Base-by-base conservation (phyloP, 2,888 invertebrate genomes). In the Ophion ellenae region DNA sequence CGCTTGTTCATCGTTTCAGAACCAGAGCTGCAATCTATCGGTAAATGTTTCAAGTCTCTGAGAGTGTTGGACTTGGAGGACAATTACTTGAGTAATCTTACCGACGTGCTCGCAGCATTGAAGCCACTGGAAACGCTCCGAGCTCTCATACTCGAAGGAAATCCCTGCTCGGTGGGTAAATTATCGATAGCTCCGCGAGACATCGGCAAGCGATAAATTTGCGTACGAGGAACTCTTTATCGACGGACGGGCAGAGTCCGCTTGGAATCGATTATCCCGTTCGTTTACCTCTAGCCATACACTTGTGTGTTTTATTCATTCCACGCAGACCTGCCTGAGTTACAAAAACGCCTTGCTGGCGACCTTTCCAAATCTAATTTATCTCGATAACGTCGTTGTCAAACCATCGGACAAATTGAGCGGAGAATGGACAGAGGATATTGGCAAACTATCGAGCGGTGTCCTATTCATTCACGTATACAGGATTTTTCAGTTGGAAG, bases 81-180 rank as follows among this genome's bases (percentile, higher is more conserved):
- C 88, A 96, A 96, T 94, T 95, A 96, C 95, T 95, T 96, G 95
- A 95, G 92, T 92, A 89, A 94, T 87, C 90, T 96, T 57, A 90
- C 94, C n/a, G 89, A 90, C 10, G 91, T 95, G 94, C 90, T 96
- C 87, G 90, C 93, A 84, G 91, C 92, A 14, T 81, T 96, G 57
- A 89, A 88, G 4, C 78, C 67, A 5, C 89, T 96, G 63, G 93
- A 94, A 20, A 92, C 91, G 81, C 92, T 96, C 9, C 90, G 88
- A n/a, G 93, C 95, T 14, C 91, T 96, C 24, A 91, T 93, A 73
- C 94, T 96, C 47, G 94, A 95, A 83, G 96, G 96, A 70, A 96
- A 96, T 91, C 96, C 96, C 5, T 96, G 96, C 89, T 93, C 95
- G 91, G 96, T 96, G 92, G 92, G 92, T 90, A 89, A 14, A 24